These are phyloP conservation scores for Megalonaias nervosa DNA, from an alignment of 1,140 invertebrate species.

Conservation along the genomic window DNA sequence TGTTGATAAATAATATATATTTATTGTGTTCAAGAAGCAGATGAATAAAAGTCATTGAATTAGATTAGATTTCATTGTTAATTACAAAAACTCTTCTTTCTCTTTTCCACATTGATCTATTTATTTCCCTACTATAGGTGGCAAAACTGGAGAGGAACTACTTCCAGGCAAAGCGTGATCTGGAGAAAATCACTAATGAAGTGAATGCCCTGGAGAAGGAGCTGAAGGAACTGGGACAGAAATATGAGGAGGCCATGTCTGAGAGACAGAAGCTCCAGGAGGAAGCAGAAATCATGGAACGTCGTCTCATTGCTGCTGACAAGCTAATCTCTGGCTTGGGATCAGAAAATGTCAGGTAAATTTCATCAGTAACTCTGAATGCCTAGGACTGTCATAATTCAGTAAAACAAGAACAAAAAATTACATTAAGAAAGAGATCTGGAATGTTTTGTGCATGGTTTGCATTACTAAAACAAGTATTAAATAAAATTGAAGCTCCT, in stretches of 20 bases:
- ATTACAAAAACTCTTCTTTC: too few relatives aligned
- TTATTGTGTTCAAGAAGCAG: too few relatives aligned
- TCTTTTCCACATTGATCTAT: not conserved
- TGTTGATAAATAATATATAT: too few relatives aligned
- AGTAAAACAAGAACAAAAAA: too few relatives aligned
- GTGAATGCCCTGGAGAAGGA: slow-evolving; percentile 81
- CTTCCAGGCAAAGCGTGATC: slow-evolving; percentile 76
- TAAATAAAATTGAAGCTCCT: too few relatives aligned
- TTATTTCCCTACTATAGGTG: slow-evolving; percentile 70
- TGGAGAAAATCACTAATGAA: slow-evolving; percentile 85
- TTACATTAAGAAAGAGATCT: too few relatives aligned
- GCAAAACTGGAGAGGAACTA: slow-evolving; percentile 78
- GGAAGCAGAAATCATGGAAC: slow-evolving; percentile 87
- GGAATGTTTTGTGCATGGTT: too few relatives aligned
- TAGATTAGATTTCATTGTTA: too few relatives aligned
- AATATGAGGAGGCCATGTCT: slow-evolving; percentile 83
- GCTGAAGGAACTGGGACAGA: slow-evolving; percentile 79
- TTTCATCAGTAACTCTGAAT: not conserved
- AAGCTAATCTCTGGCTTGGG: slow-evolving; percentile 87
- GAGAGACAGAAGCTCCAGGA: slow-evolving; percentile 84
- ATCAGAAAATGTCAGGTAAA: slow-evolving; percentile 81
- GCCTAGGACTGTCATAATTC: too few relatives aligned
- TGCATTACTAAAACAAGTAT: too few relatives aligned
- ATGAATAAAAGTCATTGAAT: too few relatives aligned
- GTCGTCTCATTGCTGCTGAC: slow-evolving; percentile 85